phyloP scores from a whole-genome alignment of 2,113 vertebrate genomes.

The Corythornis madagascariensis region DNA sequence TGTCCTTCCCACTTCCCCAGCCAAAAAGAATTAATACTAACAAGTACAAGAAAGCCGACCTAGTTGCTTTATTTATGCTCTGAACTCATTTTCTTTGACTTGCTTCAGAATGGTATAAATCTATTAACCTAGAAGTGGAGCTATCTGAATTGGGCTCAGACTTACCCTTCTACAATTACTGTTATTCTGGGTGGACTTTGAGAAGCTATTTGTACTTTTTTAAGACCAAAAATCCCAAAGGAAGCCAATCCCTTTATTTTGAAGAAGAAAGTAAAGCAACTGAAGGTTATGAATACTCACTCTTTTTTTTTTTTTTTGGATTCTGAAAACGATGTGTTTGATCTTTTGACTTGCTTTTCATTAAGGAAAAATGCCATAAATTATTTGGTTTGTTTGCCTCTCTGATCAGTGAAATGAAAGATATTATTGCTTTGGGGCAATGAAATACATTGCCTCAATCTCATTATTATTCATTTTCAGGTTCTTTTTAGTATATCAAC shows the following conservation, averaged over 20 bases:
- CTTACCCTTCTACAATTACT: not conserved
- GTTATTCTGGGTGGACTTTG: slow-evolving; percentile 4
- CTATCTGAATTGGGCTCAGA: not conserved
- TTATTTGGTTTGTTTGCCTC: slow-evolving; percentile 38
- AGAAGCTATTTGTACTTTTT: slow-evolving; percentile 50
- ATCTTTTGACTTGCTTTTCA: slow-evolving; percentile 43
- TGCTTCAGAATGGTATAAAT: not conserved
- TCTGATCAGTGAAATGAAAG: slow-evolving; percentile 47
- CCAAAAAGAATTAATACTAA: not conserved
- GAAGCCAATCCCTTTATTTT: slow-evolving; percentile 41
- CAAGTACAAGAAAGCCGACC: not conserved
- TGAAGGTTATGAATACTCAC: slow-evolving; percentile 38
- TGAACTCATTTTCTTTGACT: slow-evolving; percentile 24
- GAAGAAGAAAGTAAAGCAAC: slow-evolving; percentile 47
- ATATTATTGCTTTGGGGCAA: slow-evolving; percentile 12
- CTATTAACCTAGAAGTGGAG: slow-evolving; percentile 23
- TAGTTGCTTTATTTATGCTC: not conserved
- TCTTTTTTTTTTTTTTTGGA: not conserved
- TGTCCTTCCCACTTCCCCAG: not conserved
- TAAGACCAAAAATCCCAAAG: slow-evolving; percentile 40
- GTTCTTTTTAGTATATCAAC: slow-evolving; percentile 7
- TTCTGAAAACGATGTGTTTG: slow-evolving; percentile 33
- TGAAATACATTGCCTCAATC: not conserved
- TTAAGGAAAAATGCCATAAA: slow-evolving; percentile 55
- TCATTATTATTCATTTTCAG: slow-evolving; percentile 31